These are phyloP conservation scores for Empidonax alnorum DNA, from an alignment of 2,113 vertebrate species.

Conservation along the genomic window DNA sequence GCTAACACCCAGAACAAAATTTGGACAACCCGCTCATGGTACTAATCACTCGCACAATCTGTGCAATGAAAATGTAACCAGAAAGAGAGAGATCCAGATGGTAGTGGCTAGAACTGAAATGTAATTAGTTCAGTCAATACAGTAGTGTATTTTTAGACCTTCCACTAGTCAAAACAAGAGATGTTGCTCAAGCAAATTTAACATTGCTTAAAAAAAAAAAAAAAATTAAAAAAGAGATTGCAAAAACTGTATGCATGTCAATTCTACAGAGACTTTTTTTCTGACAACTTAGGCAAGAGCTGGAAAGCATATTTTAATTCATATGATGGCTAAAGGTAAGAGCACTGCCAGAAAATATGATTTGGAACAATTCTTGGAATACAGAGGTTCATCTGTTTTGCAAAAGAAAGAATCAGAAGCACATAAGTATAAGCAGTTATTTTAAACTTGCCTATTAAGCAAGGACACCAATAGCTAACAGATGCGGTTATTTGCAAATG, in stretches of 20 bases:
- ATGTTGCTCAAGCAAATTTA: slow-evolving; percentile 64
- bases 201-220: slow-evolving; percentile 24
- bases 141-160: slow-evolving; percentile 53
- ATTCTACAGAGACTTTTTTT: slow-evolving; percentile 53
- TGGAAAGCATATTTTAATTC: slow-evolving; percentile 72
- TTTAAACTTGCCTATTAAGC: slow-evolving; percentile 76
- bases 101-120: slow-evolving; percentile 57
- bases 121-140: slow-evolving; percentile 34
- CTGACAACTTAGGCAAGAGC: slow-evolving; percentile 68
- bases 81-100: slow-evolving; percentile 44
- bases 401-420: slow-evolving; percentile 74
- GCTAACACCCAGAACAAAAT: slow-evolving; percentile 30
- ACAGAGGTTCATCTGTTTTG: slow-evolving; percentile 80
- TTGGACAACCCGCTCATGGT: slow-evolving; percentile 16
- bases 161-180: slow-evolving; percentile 61
- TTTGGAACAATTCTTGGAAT: slow-evolving; percentile 70
- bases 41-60: slow-evolving; percentile 38
- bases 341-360: slow-evolving; percentile 74
- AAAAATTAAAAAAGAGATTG: not conserved
- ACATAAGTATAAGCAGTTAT: slow-evolving; percentile 75
- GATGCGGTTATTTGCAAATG: slow-evolving; percentile 72
- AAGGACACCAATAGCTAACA: slow-evolving; percentile 77
- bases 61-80: slow-evolving; percentile 37
- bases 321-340: slow-evolving; percentile 71
- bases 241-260: slow-evolving; percentile 56